Percentiles rank a stretch among this genome's conserved stretches.
Evolutionary conservation across 2,113 vertebrate species (phyloP).

Genomic region (Apteryx owenii): DNA sequence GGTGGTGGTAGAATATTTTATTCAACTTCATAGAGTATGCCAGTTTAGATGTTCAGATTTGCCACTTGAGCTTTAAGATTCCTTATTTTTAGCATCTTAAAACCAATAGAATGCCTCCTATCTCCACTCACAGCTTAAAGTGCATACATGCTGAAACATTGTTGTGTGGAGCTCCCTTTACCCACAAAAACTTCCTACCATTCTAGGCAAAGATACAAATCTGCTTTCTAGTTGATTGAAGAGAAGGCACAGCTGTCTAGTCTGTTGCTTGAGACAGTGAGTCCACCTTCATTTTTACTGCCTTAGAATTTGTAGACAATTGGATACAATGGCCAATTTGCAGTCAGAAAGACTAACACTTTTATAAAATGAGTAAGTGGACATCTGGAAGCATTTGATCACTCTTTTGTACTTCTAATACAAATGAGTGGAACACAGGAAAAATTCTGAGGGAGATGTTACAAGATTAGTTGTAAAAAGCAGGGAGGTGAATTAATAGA

Average conservation of each 20-base stretch:
- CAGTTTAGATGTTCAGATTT: neutral
- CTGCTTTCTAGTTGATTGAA: neutral
- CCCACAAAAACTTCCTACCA: neutral
- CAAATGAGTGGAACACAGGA: neutral
- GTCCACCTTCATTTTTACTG: neutral
- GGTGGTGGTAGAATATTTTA: neutral
- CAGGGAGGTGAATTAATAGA: neutral
- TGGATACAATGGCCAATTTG: neutral
- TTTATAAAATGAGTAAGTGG: neutral
- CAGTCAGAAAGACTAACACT: neutral
- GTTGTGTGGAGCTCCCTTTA: neutral
- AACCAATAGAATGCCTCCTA: neutral
- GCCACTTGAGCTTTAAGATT: neutral
- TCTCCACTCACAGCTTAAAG: neutral
- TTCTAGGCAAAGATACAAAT: neutral
- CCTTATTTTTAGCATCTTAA: neutral
- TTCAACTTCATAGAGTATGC: neutral
- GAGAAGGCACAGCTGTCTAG: neutral
- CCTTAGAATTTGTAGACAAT: neutral
- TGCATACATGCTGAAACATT: neutral
- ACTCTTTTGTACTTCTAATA: neutral
- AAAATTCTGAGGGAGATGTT: neutral
- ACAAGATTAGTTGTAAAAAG: neutral
- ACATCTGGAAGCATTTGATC: neutral
- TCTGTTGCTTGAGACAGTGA: neutral